These are phyloP conservation scores for Hydropsyche betteni DNA, from an alignment of 2,888 invertebrate genomes.

Conservation along the genomic window DNA sequence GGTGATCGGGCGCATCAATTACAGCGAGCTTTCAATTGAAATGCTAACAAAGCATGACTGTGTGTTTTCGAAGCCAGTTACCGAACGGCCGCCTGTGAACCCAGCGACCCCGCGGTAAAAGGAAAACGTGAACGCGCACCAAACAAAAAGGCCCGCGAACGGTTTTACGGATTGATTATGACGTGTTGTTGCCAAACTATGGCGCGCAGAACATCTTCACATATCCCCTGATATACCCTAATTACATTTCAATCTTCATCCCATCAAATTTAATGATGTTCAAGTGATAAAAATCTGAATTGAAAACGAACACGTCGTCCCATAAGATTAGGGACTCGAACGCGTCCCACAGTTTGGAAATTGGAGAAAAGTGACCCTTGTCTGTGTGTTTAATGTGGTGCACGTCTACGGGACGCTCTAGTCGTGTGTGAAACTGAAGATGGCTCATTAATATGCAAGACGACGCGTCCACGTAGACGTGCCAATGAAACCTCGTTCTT, in stretches of 20 bases:
- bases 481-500: slow-evolving; percentile 45
- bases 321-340: not conserved
- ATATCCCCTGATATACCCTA: too few relatives aligned
- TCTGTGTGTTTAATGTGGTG: slow-evolving; percentile 45
- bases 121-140: slow-evolving; percentile 47
- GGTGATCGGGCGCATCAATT: slow-evolving; percentile 30
- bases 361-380: slow-evolving; percentile 46
- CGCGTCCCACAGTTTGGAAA: slow-evolving; percentile 15
- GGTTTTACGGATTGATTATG: slow-evolving; percentile 49
- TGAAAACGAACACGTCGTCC: not conserved
- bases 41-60: slow-evolving; percentile 44
- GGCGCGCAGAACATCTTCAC: not conserved
- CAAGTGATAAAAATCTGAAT: not conserved
- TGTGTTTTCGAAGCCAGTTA: slow-evolving; percentile 45
- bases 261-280: too few relatives aligned
- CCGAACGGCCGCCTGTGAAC: slow-evolving; percentile 48
- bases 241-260: too few relatives aligned
- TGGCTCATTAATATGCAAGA: slow-evolving; percentile 49
- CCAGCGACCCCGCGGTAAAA: slow-evolving; percentile 42
- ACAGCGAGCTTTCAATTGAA: slow-evolving; percentile 38
- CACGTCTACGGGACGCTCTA: slow-evolving; percentile 38
- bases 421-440: slow-evolving; percentile 43
- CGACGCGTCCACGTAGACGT: slow-evolving; percentile 46
- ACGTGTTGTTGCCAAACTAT: slow-evolving; percentile 22
- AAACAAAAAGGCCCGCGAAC: slow-evolving; percentile 31